Percentiles rank a stretch among this genome's conserved stretches.
phyloP scores from a whole-genome alignment of 2,113 vertebrate species.

The Dicrurus megarhynchus region DNA sequence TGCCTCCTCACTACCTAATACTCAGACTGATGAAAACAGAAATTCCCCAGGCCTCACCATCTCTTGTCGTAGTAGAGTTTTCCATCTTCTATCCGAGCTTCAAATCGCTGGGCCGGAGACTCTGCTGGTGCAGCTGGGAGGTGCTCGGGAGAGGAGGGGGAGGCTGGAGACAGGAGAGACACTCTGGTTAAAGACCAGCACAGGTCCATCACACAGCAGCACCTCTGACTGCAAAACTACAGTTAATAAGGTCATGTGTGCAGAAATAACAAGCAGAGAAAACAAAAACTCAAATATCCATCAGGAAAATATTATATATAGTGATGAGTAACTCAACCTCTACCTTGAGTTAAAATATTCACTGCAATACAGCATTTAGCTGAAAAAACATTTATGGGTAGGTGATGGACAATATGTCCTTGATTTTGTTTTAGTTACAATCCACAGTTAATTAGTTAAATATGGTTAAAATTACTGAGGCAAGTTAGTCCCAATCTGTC shows the following conservation, averaged over 20 bases:
- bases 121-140: slow-evolving; percentile 88
- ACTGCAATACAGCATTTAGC: background rate
- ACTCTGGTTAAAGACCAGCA: background rate
- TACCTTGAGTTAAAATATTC: background rate
- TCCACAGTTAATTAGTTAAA: background rate
- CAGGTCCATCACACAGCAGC: background rate
- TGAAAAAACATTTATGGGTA: background rate
- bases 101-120: slow-evolving; percentile 88
- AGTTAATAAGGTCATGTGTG: background rate
- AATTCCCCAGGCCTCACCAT: slow-evolving; percentile 78
- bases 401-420: background rate
- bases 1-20: background rate
- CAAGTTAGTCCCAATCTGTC: background rate
- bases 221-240: background rate
- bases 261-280: background rate
- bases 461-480: background rate
- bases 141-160: slow-evolving; percentile 92
- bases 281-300: background rate
- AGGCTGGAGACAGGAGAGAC: slow-evolving; percentile 73
- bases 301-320: background rate
- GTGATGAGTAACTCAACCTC: background rate
- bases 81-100: slow-evolving; percentile 96
- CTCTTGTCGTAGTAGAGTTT: slow-evolving; percentile 98
- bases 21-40: background rate
- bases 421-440: background rate